Base-by-base conservation (phyloP, 2,797 vertebrate genomes). In the Pygocentrus nattereri region DNA sequence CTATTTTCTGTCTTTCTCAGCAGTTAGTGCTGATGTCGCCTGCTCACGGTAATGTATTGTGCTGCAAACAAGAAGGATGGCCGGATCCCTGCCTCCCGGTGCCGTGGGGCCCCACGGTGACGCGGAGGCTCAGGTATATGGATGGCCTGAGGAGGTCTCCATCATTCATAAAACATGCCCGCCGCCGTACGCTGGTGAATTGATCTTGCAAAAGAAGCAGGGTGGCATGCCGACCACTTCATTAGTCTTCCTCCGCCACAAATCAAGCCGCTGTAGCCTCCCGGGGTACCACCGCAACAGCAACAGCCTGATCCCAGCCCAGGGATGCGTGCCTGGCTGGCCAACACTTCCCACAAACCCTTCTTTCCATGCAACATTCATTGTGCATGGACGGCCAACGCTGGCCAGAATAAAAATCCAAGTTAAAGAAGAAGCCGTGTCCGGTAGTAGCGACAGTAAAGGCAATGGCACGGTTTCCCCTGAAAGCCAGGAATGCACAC, bases 171-270 rank as follows among this genome's bases (percentile, higher is more conserved):
- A 94, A 94, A 92, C 89, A 85, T 88, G 82, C 65, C 90, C 89
- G 82, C 89, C 84, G 87, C 86, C 80, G 85, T 88, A 89, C 90
- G 91, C 93, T 89, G 91, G 89, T 52, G 91, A 95, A 95, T 95
- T 95, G 95, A 95, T 95, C 93, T 95, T 94, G 92, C 94, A 95
- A 95, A 95, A 95, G 93, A 95, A 94, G 92, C 90, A 88, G 93
- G 93, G 93, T 94, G 94, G 94, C 94, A 93, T 90, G 90, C 92
- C 92, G 89, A 95, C 92, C 93, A 93, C 94, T 95, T 95, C 94
- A 95, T 95, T 95, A 95, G 95, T 95, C 93, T 95, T 93, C 88
- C 82, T 16, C 84, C 86, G 90, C 93, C 87, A 95, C 95, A 94
- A 95, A 95, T 95, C 94, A 94, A 91, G 88, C 90, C 84, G 86